Evolutionary conservation across 2,888 invertebrate species (phyloP).

Genomic region (Teleogryllus oceanicus): DNA sequence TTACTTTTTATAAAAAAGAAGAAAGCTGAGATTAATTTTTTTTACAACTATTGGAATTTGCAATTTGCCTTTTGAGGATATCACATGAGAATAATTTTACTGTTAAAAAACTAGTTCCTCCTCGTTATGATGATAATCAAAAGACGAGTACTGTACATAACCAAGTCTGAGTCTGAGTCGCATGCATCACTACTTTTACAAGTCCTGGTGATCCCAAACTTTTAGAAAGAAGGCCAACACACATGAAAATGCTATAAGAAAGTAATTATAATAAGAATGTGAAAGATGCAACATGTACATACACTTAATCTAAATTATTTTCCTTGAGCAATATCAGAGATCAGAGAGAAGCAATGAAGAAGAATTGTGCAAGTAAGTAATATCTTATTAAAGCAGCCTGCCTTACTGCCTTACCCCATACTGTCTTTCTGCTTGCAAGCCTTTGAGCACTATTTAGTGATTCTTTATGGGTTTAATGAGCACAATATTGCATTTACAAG

Average conservation of each 20-base stretch:
- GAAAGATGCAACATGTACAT: background rate
- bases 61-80: too few species aligned
- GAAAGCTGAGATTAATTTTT: too few species aligned
- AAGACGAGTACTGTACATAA: background rate
- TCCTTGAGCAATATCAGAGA: too few species aligned
- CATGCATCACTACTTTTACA: background rate
- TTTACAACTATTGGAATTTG: too few species aligned
- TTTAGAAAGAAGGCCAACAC: background rate
- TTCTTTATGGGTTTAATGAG: background rate
- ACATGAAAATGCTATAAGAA: background rate
- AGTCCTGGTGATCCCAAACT: background rate
- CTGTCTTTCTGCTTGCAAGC: background rate
- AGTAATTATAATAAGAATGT: background rate
- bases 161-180: background rate
- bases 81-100: too few species aligned
- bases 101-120: too few species aligned
- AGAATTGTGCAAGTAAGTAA: background rate
- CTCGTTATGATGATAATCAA: too few species aligned
- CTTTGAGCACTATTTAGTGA: background rate
- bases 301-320: background rate
- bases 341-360: too few species aligned
- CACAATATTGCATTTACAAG: background rate
- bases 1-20: too few species aligned
- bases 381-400: background rate
- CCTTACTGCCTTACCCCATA: conserved; percentile 7